Evolutionary conservation across 2,113 vertebrate species (phyloP).

Genomic region (Chionis minor): DNA sequence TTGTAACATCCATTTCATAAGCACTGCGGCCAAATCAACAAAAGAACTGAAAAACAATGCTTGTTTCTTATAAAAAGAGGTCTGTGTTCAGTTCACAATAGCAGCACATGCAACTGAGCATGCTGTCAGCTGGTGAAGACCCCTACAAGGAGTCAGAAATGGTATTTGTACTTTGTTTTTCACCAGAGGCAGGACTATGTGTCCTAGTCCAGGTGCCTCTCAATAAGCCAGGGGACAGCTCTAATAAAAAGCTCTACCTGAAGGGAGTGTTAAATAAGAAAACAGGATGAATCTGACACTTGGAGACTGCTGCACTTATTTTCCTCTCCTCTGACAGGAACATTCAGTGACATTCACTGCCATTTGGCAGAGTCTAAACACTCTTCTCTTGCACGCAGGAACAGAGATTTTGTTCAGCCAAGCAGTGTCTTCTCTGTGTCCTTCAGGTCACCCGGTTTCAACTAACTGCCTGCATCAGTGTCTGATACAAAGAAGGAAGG

Average conservation of each 20-base stretch:
- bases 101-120: neutral
- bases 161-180: neutral
- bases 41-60: neutral
- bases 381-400: neutral
- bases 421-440: neutral
- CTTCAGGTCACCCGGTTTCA: neutral
- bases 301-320: neutral
- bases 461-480: neutral
- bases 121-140: neutral
- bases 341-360: neutral
- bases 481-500: neutral
- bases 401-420: neutral
- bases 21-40: neutral
- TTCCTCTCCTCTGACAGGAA: neutral
- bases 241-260: neutral
- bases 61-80: neutral
- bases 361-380: neutral
- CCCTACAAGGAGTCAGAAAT: neutral
- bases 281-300: neutral
- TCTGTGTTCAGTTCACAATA: neutral
- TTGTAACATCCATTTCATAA: conserved; percentile 28
- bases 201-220: neutral
- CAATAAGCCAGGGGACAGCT: neutral
- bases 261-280: neutral
- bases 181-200: neutral